Conservation (phyloP, 2,113 vertebrate species). For the Elephantulus edwardii region DNA sequence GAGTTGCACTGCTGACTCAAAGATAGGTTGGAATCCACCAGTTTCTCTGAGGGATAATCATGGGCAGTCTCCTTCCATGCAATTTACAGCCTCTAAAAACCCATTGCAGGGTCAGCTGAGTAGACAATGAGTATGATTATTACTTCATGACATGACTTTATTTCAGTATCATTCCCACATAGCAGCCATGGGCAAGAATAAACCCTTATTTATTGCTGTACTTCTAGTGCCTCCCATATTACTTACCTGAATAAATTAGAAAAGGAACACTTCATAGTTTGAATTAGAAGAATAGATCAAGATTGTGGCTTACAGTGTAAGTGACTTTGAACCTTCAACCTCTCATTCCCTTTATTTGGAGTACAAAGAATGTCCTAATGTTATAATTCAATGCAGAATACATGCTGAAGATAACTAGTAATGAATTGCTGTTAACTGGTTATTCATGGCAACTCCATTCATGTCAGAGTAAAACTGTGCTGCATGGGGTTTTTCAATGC, state of each 20-base stretch:
- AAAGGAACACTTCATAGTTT: background rate
- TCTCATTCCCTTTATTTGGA: background rate
- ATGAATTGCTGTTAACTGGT: background rate
- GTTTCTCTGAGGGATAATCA: too few relatives aligned
- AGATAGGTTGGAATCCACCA: too few relatives aligned
- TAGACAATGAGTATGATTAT: too few relatives aligned
- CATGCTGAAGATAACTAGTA: background rate
- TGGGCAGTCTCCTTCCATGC: too few relatives aligned
- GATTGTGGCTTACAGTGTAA: background rate
- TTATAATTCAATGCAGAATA: background rate
- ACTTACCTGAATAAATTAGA: background rate
- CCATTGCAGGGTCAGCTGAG: too few relatives aligned
- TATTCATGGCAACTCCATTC: background rate
- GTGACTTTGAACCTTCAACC: background rate
- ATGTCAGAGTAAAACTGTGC: background rate
- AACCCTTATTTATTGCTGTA: background rate
- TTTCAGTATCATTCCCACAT: background rate
- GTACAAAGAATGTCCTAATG: background rate
- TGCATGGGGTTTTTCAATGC: background rate
- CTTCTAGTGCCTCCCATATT: background rate
- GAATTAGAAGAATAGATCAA: background rate
- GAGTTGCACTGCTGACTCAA: too few relatives aligned
- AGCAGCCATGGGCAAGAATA: background rate
- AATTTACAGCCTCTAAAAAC: too few relatives aligned
- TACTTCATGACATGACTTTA: background rate